Base-by-base conservation (phyloP, 2,888 invertebrate genomes). In the Mythimna pallens region DNA sequence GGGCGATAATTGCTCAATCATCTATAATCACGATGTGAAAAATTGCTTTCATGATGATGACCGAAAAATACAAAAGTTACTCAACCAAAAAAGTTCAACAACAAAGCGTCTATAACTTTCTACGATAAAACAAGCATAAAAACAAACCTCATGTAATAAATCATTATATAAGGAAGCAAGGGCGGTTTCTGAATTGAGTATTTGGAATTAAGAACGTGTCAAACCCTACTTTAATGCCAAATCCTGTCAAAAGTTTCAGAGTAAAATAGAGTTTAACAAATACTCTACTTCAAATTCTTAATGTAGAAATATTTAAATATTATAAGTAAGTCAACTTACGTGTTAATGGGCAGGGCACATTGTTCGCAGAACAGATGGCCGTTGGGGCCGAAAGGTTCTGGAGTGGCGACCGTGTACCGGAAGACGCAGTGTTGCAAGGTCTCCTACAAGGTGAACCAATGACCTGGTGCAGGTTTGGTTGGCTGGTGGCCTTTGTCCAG, bases 41-140 rank as follows among this genome's bases (percentile, higher is more conserved):
- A 73, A 78, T 78, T 72, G 73, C 85, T 69, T 83, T 62, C 73
- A 47, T 80, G 73, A 83, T 83, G 76, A 74, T 64, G 6, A 47
- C n/a, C 10, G 17, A 59, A 77, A 52, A 78, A 62, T 65, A 57
- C n/a, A 10, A n/a, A 75, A 73, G 58, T 70, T 52, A 68, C 20
- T 40, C 57, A 47, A 63, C 62, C 62, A 59, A 64, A 73, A 63
- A 62, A 79, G 17, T 47, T 17, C 47, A 47, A 17, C 47, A 47
- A 47, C 43, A 47, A 65, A 66, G 22, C 50, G 59, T 57, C 12
- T 12, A n/a, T 52, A 81, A 77, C 54, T 79, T 79, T 40, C 43
- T 14, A 12, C 43, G 20, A 64, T 65, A 57, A 52, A 25, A 57
- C 10, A 30, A 64, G 20, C 2, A 58, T 34, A 58, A 58, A 34